phyloP scores from a whole-genome alignment of 2,113 vertebrate species.

The Columbina picui region DNA sequence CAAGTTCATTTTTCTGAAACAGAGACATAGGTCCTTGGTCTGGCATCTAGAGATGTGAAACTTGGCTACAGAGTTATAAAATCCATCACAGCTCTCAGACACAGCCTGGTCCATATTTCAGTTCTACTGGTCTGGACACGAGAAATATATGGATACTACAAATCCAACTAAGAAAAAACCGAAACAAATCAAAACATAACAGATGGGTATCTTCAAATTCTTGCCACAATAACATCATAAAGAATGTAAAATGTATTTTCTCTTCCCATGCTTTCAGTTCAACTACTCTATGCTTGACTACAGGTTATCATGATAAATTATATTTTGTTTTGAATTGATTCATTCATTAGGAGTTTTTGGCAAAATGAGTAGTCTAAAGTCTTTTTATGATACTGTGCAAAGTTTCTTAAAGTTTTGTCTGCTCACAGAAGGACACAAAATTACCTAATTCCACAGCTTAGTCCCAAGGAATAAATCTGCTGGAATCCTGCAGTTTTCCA shows the following conservation, averaged over 20 bases:
- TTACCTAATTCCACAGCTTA: not conserved
- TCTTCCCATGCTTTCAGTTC: not conserved
- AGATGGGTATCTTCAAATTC: constrained; percentile 3
- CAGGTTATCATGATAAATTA: not conserved
- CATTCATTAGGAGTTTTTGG: not conserved
- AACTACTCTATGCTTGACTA: not conserved
- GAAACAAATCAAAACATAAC: not conserved
- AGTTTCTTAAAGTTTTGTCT: not conserved
- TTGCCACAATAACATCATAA: not conserved
- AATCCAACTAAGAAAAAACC: not conserved
- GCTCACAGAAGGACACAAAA: not conserved
- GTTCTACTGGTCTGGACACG: not conserved
- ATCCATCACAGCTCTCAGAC: not conserved
- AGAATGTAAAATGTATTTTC: not conserved
- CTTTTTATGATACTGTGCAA: not conserved
- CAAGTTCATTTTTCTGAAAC: constrained; percentile 6
- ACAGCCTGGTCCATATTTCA: not conserved
- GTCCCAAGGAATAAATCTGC: constrained; percentile 20
- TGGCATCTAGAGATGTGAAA: not conserved
- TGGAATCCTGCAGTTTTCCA: not conserved
- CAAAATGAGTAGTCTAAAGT: not conserved
- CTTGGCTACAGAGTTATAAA: not conserved
- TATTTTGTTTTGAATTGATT: not conserved
- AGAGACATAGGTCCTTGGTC: not conserved
- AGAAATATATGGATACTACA: not conserved